Base-by-base conservation (phyloP, 1,140 invertebrate species). In the Colletes gigas region DNA sequence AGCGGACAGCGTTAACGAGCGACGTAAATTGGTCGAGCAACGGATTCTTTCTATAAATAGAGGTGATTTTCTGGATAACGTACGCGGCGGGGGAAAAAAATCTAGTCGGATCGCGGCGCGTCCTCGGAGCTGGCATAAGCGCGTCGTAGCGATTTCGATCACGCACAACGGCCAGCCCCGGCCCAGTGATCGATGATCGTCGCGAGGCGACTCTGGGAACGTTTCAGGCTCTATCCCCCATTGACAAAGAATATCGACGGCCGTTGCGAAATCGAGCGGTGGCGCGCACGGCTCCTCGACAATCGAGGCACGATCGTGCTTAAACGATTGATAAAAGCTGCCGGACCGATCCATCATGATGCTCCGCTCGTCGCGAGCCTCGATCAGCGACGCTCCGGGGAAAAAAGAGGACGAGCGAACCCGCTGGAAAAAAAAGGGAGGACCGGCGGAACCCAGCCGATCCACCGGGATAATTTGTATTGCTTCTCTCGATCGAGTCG, bases 301-400 rank as follows among this genome's bases (percentile, higher is more conserved):
- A 87, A 90, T 90, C 88, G 74, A 85, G 87, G 84, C 88, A 88
- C 79, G 88, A 89, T 88, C 84, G 82, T 71, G 82, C 79, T 84
- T 88, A 88, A 88, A 88, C 88, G 85, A 88, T 87, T 90, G 88
- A 91, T 91, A 91, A 91, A 87, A 89, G 85, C 88, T 88, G 87
- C 85, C 83, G 78, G 68, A 76, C 75, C 85, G 82, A 91, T 90
- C 89, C 89, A 91, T 91, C 90, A 91, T 90, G 85, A 79, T 86
- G 78, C 78, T 81, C 70, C 59, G 39, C 78, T 78, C 82, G 78
- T 86, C 81, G 72, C 78, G 19, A 50, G 70, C 10, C 59, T 52
- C 60, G 74, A 62, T 50, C 66, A 55, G 7, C 60, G 7, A n/a
- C 30, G 50, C 63, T 14, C 9, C 9, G 19, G 54, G 54, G 21